Conservation (phyloP, 2,113 vertebrate genomes). For the Paracanthobrama guichenoti region DNA sequence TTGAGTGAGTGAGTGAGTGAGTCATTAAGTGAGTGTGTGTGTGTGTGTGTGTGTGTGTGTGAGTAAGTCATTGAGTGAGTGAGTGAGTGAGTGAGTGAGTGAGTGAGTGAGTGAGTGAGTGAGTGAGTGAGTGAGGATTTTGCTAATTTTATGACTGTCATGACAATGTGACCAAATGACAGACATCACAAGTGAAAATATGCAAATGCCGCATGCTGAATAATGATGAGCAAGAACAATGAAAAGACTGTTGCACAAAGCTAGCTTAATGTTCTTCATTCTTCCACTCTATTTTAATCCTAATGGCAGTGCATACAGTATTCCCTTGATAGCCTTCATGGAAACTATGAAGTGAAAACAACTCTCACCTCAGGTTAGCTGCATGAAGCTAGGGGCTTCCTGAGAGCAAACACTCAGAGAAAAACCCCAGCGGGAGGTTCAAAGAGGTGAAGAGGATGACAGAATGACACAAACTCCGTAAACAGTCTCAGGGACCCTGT, state of each 20-base stretch:
- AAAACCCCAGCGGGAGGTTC: conserved; percentile 6
- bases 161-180: conserved; percentile 10
- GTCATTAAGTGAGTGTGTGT: not conserved
- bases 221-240: conserved; percentile 40
- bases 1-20: no score
- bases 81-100: not conserved
- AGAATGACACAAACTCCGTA: not conserved
- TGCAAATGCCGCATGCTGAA: conserved; percentile 8
- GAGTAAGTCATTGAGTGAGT: not conserved
- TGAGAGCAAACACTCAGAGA: conserved; percentile 17
- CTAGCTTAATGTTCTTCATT: conserved; percentile 9
- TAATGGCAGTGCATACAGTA: not conserved
- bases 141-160: not conserved
- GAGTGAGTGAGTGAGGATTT: not conserved
- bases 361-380: not conserved
- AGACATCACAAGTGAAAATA: conserved; percentile 2
- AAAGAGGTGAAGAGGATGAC: conserved; percentile 35
- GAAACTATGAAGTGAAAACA: not conserved
- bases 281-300: not conserved
- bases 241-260: conserved; percentile 32
- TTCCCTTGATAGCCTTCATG: not conserved
- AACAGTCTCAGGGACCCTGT: conserved; percentile 3
- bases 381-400: not conserved
- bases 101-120: no score
- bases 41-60: not conserved